These are phyloP conservation scores for fruit fly (Drosophila melanogaster) DNA, from an alignment of 1,140 invertebrate species.

Conservation along the genomic window Release_6_plus_ISO1_MT NT_033777.3:8519501-8520000, in stretches of 20 bases:
- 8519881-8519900: constrained; percentile 89
- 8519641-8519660: constrained; percentile 76
- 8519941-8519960: constrained; percentile 90
- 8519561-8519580: background rate
- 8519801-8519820: constrained; percentile 87
- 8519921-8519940: constrained; percentile 89
- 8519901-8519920: constrained; percentile 88
- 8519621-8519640: constrained; percentile 89
- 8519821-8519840: constrained; percentile 89
- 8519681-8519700: constrained; percentile 90
- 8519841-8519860: constrained; percentile 91
- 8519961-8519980: constrained; percentile 90
- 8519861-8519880: constrained; percentile 90
- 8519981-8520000: constrained; percentile 89
- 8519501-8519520: background rate
- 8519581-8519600: background rate
- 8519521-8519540: background rate
- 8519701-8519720: constrained; percentile 88
- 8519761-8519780: constrained; percentile 91
- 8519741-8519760: constrained; percentile 90
- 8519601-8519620: constrained; percentile 62
- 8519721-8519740: constrained; percentile 88
- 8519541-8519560: background rate
- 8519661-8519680: constrained; percentile 91
- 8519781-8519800: constrained; percentile 88